Conservation (phyloP, 1,140 invertebrate species). For the Pseudomyrmex dendroicus region DNA sequence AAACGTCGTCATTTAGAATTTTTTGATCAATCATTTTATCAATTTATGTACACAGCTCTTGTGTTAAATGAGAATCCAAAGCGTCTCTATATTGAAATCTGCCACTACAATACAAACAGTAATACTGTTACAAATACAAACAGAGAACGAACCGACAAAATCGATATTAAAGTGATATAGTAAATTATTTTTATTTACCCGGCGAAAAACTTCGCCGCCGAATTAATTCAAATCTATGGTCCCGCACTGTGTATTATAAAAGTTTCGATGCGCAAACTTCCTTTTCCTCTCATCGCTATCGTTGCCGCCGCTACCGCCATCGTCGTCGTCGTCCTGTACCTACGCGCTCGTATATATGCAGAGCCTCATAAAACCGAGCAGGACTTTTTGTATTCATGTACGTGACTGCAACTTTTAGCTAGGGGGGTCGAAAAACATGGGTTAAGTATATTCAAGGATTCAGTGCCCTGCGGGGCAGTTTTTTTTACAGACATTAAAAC, state of each 20-base stretch:
- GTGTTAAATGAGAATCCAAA: too few relatives aligned
- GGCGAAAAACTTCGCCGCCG: conserved; percentile 74
- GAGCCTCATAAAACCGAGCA: conserved; percentile 58
- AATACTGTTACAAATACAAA: too few relatives aligned
- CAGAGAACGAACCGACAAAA: conserved; percentile 41
- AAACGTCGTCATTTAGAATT: too few relatives aligned
- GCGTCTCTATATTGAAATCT: conserved; percentile 19
- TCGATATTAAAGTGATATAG: conserved; percentile 77
- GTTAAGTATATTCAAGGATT: conserved; percentile 72
- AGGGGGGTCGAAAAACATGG: conserved; percentile 39
- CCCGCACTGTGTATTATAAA: conserved; percentile 67
- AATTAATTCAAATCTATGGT: conserved; percentile 78
- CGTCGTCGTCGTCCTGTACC: conserved; percentile 10
- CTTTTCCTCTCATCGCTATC: conserved; percentile 14
- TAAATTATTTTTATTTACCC: conserved; percentile 76
- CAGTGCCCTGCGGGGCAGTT: conserved; percentile 30
- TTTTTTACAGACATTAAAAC: conserved; percentile 39
- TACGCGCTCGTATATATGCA: conserved; percentile 37
- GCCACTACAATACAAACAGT: too few relatives aligned
- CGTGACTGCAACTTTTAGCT: conserved; percentile 69
- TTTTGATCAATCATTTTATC: too few relatives aligned
- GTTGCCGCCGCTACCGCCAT: not conserved
- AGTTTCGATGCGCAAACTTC: conserved; percentile 63
- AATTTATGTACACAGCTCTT: too few relatives aligned
- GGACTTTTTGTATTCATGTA: conserved; percentile 66